Base-by-base conservation (phyloP, 1,140 invertebrate species). In the Lycorma delicatula region DNA sequence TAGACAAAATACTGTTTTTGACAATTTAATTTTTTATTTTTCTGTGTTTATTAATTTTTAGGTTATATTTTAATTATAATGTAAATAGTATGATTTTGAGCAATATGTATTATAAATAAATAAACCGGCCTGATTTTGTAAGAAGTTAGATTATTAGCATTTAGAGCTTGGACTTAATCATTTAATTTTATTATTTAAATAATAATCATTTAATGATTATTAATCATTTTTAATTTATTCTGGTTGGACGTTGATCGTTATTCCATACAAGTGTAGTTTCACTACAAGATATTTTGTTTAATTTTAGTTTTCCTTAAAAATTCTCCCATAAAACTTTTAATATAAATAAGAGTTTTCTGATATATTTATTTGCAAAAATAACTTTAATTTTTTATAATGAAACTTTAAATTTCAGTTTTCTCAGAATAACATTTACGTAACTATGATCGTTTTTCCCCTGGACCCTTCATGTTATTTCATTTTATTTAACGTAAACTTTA, bases 391-490 rank as follows among this genome's bases (percentile, higher is more conserved):
- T 20, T 16, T 6, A 29, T 52, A 12, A 29, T 28, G 3, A 28
- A 52, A 31, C 4, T 18, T 16, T 52, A 29, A 12, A 52, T 12
- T 29, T 36, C 4, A 20, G 27, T 20, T 48, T 20, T 52, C 12
- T 22, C 3, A 18, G 7, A 52, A 31, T 22, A 16, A 3, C 4
- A 5, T 29, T 52, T 52, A 11, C 12, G 5, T 36, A 28, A 52
- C 26, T 31, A 9, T 18, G 28, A 31, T 52, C 26, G 20, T 52
- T 52, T 52, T 29, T 52, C 50, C 50, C 50, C 50, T 52, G 50
- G 6, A 20, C 28, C 50, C 50, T 52, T 52, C 27, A 47, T 53
- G n/a, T n/a, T n/a, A n/a, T n/a, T n/a, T n/a, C n/a, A n/a, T n/a
- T n/a, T n/a, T n/a, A n/a, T n/a, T n/a, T n/a, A n/a, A n/a, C n/a